phyloP scores from a whole-genome alignment of 2,113 vertebrate species.

The Catharus fuscescens region DNA sequence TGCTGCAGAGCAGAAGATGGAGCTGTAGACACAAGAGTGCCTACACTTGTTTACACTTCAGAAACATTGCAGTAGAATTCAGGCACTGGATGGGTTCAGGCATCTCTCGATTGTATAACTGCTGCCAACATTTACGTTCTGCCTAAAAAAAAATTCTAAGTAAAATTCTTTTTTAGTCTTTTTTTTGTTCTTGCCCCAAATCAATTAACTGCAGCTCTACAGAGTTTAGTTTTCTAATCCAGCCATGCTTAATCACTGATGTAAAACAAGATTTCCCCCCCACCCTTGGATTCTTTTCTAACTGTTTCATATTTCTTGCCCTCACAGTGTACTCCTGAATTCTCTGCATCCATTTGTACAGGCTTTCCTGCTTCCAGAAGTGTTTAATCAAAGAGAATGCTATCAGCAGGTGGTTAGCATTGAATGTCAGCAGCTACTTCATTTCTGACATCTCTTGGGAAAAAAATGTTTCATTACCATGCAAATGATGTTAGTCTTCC shows the following conservation, averaged over 20 bases:
- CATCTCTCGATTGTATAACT: background rate
- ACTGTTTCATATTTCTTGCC: background rate
- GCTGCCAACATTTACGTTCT: background rate
- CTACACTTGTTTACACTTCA: background rate
- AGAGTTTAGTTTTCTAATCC: slow-evolving; percentile 2
- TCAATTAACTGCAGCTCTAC: background rate
- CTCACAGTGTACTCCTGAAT: background rate
- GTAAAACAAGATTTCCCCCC: background rate
- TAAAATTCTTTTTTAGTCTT: background rate
- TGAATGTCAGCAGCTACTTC: slow-evolving; percentile 12
- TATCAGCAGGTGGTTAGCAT: slow-evolving; percentile 35
- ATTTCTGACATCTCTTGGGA: background rate
- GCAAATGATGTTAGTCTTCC: slow-evolving; percentile 20
- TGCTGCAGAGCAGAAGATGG: background rate
- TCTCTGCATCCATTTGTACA: slow-evolving; percentile 11
- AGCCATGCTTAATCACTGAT: background rate
- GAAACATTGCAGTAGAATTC: background rate
- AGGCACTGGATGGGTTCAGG: background rate
- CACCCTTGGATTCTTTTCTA: background rate
- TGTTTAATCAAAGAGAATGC: slow-evolving; percentile 29
- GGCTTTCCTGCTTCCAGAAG: slow-evolving; percentile 1
- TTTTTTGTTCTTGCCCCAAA: background rate
- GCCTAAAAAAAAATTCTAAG: background rate
- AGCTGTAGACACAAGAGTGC: background rate
- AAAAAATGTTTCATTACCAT: slow-evolving; percentile 40